Evolutionary conservation across 2,113 vertebrate species (phyloP).

Genomic region (Ia io): DNA sequence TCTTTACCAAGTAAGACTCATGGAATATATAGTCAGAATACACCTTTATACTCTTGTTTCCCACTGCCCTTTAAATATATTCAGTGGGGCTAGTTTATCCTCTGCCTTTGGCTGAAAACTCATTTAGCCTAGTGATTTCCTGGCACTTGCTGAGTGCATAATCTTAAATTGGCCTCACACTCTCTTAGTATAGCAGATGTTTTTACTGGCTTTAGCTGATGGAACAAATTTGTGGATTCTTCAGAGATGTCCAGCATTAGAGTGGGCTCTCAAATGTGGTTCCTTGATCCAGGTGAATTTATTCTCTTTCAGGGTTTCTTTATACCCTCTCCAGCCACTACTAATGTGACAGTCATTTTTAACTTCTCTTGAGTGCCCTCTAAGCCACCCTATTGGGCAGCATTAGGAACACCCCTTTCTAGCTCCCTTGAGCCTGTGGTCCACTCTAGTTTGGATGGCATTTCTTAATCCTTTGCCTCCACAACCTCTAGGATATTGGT

Average conservation of each 20-base stretch:
- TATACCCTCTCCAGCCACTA: not conserved
- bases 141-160: not conserved
- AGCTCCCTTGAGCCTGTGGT: not conserved
- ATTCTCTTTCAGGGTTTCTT: not conserved
- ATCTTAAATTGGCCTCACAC: not conserved
- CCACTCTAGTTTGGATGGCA: not conserved
- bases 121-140: not conserved
- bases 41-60: not conserved
- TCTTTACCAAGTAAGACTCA: not conserved
- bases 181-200: not conserved
- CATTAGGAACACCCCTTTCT: not conserved
- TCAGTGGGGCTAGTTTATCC: not conserved
- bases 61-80: not conserved
- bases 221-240: not conserved
- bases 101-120: not conserved
- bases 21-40: not conserved
- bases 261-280: not conserved
- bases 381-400: not conserved
- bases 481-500: not conserved
- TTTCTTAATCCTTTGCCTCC: not conserved
- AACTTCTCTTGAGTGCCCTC: not conserved
- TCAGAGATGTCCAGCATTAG: not conserved
- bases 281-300: not conserved
- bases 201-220: not conserved
- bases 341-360: not conserved